Conservation (phyloP, 2,113 vertebrate species). For the Holacanthus passer region DNA sequence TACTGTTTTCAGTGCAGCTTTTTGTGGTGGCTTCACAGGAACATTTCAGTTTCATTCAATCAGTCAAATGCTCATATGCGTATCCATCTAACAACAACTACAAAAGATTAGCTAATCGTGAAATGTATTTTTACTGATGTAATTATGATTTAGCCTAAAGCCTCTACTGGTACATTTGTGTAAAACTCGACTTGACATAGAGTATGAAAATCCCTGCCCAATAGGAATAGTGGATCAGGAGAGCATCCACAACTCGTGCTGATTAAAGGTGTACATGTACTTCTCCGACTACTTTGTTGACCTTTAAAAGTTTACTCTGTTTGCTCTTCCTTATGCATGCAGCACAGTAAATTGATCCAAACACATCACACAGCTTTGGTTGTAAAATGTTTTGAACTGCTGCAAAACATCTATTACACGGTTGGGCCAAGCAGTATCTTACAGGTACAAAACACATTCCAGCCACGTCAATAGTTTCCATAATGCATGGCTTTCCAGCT, state of each 20-base stretch:
- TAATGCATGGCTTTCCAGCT: slow-evolving; percentile 36
- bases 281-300: background rate
- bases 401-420: slow-evolving; percentile 39
- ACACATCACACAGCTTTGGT: slow-evolving; percentile 2
- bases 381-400: slow-evolving; percentile 25
- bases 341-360: background rate
- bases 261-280: background rate
- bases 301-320: background rate
- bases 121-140: background rate
- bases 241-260: background rate
- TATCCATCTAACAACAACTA: too few relatives aligned
- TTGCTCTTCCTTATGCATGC: background rate
- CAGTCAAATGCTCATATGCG: background rate
- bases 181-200: background rate
- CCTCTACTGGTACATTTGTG: background rate
- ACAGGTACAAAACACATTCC: slow-evolving; percentile 20
- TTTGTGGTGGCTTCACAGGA: too few relatives aligned
- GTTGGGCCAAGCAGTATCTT: slow-evolving; percentile 12
- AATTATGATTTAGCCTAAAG: background rate
- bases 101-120: background rate
- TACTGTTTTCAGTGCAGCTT: background rate
- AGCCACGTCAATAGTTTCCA: slow-evolving; percentile 9
- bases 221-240: background rate
- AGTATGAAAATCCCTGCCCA: background rate
- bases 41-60: background rate